Evolutionary conservation across 2,888 invertebrate species (phyloP), one percentile per base, ranked within the genome.

Genomic region (Epinotia nisella): DNA sequence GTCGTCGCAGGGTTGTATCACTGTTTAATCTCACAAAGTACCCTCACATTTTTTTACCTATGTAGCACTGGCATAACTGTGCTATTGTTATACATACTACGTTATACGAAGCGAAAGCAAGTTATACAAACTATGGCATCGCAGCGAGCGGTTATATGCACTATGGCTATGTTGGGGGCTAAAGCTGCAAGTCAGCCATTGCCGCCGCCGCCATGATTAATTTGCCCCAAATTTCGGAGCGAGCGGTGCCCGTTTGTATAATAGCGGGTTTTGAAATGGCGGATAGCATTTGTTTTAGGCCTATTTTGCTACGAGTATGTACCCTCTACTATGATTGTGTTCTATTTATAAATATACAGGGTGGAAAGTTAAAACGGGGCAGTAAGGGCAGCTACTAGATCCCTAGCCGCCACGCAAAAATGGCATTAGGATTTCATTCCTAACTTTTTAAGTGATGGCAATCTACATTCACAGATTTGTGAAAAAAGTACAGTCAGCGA

Each of bases 131-230:
- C 17, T 41, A 41, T 41, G 41, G 5, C 11, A 41, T 3, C 41
- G 41, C 2, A 13, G 17, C 15, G 15, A n/a, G 41, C 45, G 41
- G 9, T 24, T 19, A 13, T n/a, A 35, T 53, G 10, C 53, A 21
- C 45, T 17, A 3, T 41, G 59, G 19, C 3, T 19, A 17, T 55
- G 39, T 70, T 62, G 69, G 39, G 39, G 65, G 64, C n/a, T 15
- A 49, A 70, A 76, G 56, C 68, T 77, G 80, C 83, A 79, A 84
- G 81, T 85, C 85, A 84, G 79, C 75, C 76, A 17, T 71, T n/a
- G n/a, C n/a, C 65, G 70, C 78, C 65, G 70, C 78, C 77, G 75
- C 76, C 76, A 79, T 83, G 83, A 83, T 84, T 84, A 84, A 84
- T 85, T 79, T 78, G 76, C 75, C 74, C 74, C 72, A 75, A 75